These are phyloP conservation scores for Microtus oregoni DNA, from an alignment of 2,113 vertebrate species.

Conservation along the genomic window DNA sequence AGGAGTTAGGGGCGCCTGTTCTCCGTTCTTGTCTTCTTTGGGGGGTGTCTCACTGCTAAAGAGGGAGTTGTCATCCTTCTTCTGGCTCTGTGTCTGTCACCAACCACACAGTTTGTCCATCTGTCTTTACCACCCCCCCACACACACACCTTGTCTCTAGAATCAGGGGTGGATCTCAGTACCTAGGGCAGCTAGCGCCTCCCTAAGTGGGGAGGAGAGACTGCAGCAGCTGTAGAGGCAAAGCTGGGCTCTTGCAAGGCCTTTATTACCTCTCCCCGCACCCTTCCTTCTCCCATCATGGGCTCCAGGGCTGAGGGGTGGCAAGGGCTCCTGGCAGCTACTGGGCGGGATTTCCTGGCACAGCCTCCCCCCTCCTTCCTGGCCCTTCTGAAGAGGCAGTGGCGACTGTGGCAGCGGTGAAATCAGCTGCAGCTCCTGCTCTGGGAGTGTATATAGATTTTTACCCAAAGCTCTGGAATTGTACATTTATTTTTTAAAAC, in stretches of 20 bases:
- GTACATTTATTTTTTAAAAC: constrained; percentile 89
- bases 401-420: not conserved
- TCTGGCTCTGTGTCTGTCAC: constrained; percentile 29
- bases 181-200: not conserved
- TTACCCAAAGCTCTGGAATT: constrained; percentile 83
- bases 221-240: not conserved
- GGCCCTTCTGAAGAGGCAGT: constrained; percentile 49
- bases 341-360: constrained; percentile 44
- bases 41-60: constrained; percentile 1
- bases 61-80: constrained; percentile 11
- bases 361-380: constrained; percentile 36
- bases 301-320: constrained; percentile 22
- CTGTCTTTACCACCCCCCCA: not conserved
- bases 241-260: not conserved
- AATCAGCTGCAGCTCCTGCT: constrained; percentile 30
- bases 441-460: constrained; percentile 85
- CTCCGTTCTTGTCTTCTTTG: not conserved
- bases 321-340: constrained; percentile 73
- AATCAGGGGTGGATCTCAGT: not conserved
- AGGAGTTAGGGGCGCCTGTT: constrained; percentile 3
- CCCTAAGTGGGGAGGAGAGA: not conserved
- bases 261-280: constrained; percentile 37
- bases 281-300: not conserved
- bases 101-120: not conserved
- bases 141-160: not conserved